Base-by-base conservation (phyloP, 2,888 invertebrate species). In the Polyommatus icarus region DNA sequence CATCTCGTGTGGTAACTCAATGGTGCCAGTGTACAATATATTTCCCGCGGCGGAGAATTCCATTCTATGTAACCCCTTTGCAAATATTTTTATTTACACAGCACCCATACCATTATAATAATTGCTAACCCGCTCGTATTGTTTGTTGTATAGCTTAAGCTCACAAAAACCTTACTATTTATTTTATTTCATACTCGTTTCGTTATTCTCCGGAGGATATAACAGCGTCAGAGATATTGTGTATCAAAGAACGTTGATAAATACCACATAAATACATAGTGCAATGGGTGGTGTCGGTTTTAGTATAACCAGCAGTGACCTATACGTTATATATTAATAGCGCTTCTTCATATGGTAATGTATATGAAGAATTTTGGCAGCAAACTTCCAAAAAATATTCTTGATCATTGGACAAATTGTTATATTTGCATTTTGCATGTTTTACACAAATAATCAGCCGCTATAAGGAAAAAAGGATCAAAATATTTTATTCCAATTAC, bases 61-160 rank as follows among this genome's bases (percentile, higher is more conserved):
- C 75, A 75, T 54, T 75, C 54, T 54, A 75, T 32, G 18, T 29
- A 50, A 50, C 75, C 54, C 54, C 24, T 54, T 24, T 54, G 29
- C 54, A 75, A 46, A 75, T 54, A 29, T 75, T 75, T 54, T 15
- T 54, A 29, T 73, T 40, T 46, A 73, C 40, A 24, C 24, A 54
- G 18, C 50, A 29, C 50, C 18, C 50, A 75, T 75, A 54, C 75
- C 75, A 54, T 75, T 54, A 75, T 75, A 29, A 75, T 75, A 54
- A 75, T 75, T 75, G 75, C 20, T 50, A 73, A 73, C 40, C 73
- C 73, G 73, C 12, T 73, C 46, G 24, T 46, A 50, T 73, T 46
- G 40, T 20, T 73, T 67, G 29, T 67, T 67, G 29, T 67, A 29
- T 67, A 67, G 67, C 29, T 67, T 32, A 67, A 67, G 29, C 32